These are phyloP conservation scores for Drosophila lutescens DNA, from an alignment of 2,888 invertebrate genomes.

Conservation along the genomic window DNA sequence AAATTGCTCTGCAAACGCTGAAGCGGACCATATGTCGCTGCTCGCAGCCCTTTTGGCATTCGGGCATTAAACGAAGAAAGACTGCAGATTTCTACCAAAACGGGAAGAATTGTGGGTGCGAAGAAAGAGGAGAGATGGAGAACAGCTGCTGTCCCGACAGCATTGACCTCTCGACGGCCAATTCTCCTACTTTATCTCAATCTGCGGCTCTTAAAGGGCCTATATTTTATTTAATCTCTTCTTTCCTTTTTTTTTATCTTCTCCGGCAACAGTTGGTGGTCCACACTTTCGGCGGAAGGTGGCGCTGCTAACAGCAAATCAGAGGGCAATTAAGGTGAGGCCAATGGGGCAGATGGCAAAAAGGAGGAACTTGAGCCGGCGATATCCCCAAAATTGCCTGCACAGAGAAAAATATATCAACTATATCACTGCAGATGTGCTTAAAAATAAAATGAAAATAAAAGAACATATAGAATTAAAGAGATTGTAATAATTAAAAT, in stretches of 20 bases:
- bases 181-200: constrained; percentile 39
- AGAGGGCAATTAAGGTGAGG: constrained; percentile 38
- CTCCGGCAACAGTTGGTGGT: constrained; percentile 31
- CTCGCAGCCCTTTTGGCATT: constrained; percentile 11
- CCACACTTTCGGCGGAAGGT: constrained; percentile 43
- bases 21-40: constrained; percentile 14
- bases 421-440: too few relatives aligned
- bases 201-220: constrained; percentile 4
- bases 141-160: constrained; percentile 56
- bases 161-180: constrained; percentile 67
- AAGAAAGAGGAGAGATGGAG: constrained; percentile 14
- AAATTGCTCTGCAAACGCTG: constrained; percentile 17
- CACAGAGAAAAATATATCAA: background rate
- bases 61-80: background rate
- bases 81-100: constrained; percentile 6
- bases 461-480: too few relatives aligned
- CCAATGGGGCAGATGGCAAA: constrained; percentile 24
- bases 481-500: background rate
- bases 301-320: constrained; percentile 47
- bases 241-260: background rate
- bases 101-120: constrained; percentile 23
- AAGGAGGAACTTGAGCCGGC: background rate
- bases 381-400: too few relatives aligned
- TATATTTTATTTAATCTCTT: background rate
- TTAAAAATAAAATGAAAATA: background rate